Conservation (phyloP, 1,140 invertebrate species). For the Mamestra configurata region DNA sequence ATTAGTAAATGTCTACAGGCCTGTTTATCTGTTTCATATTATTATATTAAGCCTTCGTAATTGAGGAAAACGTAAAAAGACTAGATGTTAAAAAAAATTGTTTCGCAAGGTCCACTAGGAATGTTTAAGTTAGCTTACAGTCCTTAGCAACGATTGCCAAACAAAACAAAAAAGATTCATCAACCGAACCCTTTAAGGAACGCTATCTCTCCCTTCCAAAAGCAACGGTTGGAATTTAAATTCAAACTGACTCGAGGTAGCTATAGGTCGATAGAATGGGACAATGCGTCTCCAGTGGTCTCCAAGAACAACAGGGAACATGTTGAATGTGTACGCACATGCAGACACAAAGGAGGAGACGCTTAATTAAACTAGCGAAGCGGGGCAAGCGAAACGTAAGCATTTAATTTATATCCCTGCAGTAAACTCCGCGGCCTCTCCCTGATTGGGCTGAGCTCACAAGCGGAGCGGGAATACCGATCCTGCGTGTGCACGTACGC, state of each 20-base stretch:
- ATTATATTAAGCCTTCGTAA: neutral
- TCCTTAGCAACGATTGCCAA: neutral
- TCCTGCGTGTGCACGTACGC: neutral
- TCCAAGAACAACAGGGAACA: slow-evolving; percentile 68
- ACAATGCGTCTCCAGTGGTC: slow-evolving; percentile 62
- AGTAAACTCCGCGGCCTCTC: slow-evolving; percentile 84
- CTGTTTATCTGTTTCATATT: neutral
- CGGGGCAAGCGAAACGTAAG: slow-evolving; percentile 84
- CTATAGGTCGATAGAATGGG: slow-evolving; percentile 49
- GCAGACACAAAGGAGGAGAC: slow-evolving; percentile 84
- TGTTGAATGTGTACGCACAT: slow-evolving; percentile 82
- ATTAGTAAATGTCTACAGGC: neutral
- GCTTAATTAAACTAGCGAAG: slow-evolving; percentile 87
- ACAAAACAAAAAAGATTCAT: slow-evolving; percentile 19
- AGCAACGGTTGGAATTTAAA: slow-evolving; percentile 44
- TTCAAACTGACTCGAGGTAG: slow-evolving; percentile 27
- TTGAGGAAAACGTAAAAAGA: no score
- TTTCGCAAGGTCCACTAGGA: neutral
- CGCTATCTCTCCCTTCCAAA: slow-evolving; percentile 30
- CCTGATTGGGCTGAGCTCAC: slow-evolving; percentile 61
- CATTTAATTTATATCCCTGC: slow-evolving; percentile 87
- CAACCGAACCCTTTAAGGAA: slow-evolving; percentile 29
- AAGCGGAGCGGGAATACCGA: slow-evolving; percentile 54
- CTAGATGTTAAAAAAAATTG: neutral
- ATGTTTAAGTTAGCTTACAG: neutral